Conservation (phyloP, 2,113 vertebrate genomes). For the Regulus satrapa region DNA sequence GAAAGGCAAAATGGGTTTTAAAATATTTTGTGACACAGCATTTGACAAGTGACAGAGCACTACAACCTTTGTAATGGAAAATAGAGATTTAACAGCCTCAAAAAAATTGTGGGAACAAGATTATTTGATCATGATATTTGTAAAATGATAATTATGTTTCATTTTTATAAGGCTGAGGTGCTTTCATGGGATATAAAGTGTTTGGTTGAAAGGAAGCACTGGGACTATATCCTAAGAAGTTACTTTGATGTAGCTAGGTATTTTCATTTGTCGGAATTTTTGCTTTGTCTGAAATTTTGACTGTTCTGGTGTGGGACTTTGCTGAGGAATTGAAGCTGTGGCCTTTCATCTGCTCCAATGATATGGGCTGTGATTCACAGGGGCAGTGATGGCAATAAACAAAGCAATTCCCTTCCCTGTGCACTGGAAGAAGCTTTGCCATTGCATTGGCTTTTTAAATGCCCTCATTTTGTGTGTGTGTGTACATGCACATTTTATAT, state of each 20-base stretch:
- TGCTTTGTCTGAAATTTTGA: neutral
- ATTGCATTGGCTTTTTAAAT: neutral
- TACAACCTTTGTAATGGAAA: neutral
- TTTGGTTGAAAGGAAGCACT: neutral
- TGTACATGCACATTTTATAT: neutral
- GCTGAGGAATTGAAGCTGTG: neutral
- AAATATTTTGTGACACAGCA: neutral
- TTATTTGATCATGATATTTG: neutral
- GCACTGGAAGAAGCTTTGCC: neutral
- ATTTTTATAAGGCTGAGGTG: neutral
- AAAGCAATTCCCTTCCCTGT: neutral
- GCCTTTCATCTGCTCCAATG: neutral
- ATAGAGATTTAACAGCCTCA: neutral
- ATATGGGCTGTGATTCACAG: neutral
- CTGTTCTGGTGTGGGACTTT: neutral
- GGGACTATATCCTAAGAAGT: neutral
- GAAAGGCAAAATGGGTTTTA: neutral
- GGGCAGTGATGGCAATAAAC: neutral
- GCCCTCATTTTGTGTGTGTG: neutral
- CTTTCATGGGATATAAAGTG: neutral
- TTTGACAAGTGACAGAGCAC: conserved; percentile 1
- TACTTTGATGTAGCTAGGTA: neutral
- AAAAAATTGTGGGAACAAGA: neutral
- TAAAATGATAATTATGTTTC: conserved; percentile 1
- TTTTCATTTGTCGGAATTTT: neutral